Evolutionary conservation across 2,888 invertebrate species (phyloP), one percentile per base, ranked within the genome.

Genomic region (Drosophila tanythrix): DNA sequence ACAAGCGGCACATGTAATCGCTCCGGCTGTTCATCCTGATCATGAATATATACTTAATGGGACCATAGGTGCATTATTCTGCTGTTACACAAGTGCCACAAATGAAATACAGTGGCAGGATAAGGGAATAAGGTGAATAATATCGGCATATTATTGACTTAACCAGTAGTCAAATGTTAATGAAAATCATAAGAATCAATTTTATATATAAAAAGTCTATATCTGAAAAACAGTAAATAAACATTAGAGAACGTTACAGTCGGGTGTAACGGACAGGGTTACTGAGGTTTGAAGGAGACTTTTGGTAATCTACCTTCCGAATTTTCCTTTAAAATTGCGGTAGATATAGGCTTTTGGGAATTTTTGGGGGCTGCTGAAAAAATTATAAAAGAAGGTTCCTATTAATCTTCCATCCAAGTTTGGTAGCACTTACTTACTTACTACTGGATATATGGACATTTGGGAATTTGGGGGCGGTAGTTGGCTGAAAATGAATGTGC

Each of bases 251-350:
- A 38, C 7, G 3, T 15, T 36, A 2, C 6, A 36, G 10, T 40
- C 3, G n/a, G 10, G 2, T n/a, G n/a, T 40, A 40, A 10, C 40
- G 10, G 40, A 40, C 1, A 40, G 31, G 10, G 31, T 31, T n/a
- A 38, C 2, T 40, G 4, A n/a, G 8, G 3, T n/a, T n/a, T 40
- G 10, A n/a, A 40, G 3, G 2, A n/a, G 3, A 40, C n/a, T n/a
- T n/a, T n/a, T n/a, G n/a, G 40, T 10, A 40, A 40, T 4, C 10
- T 10, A 4, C 40, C 10, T 1, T n/a, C n/a, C 40, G n/a, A 40
- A 0, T n/a, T n/a, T 40, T n/a, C n/a, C 0, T n/a, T n/a, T 4
- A 10, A 10, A 40, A 40, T 10, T n/a, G 1, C 3, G 10, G 1
- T 38, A 38, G 8, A 38, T 38, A n/a, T 38, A 8, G 18, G 3